A percentile compares a stretch with the other conserved stretches of the same genome.
Evolutionary conservation across 2,888 invertebrate genomes (phyloP).

Genomic region (Ophion ventricosus): DNA sequence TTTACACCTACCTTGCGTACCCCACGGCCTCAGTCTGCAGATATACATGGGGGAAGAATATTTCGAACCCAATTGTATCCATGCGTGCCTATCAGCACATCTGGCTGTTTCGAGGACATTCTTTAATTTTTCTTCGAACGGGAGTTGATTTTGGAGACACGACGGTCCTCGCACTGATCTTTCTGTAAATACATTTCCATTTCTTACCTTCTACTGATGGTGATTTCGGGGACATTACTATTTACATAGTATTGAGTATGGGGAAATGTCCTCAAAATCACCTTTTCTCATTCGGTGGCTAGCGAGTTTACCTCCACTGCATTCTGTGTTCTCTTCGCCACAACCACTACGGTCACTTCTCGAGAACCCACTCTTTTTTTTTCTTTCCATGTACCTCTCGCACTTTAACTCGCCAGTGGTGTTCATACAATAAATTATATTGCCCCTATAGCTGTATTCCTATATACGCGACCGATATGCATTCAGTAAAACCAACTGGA

Average conservation of each 20-base stretch:
- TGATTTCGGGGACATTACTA: no score
- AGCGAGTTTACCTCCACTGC: conserved; percentile 20
- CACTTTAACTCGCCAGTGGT: conserved; percentile 55
- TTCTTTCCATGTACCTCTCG: conserved; percentile 30
- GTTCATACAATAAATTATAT: conserved; percentile 56
- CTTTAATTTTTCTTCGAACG: not conserved
- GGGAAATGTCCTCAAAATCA: no score
- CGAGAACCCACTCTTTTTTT: conserved; percentile 24
- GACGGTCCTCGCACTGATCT: no score
- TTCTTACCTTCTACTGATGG: no score
- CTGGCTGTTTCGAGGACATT: not conserved
- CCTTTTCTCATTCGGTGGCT: not conserved
- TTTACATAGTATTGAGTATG: no score
- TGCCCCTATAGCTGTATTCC: conserved; percentile 9
- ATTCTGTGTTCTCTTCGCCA: conserved; percentile 28
- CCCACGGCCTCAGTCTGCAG: conserved; percentile 24
- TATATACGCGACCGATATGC: not conserved
- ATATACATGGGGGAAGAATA: not conserved
- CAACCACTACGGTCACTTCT: conserved; percentile 50
- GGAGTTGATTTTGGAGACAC: no score
- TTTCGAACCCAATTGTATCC: not conserved
- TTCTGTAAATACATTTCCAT: no score
- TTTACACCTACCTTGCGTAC: conserved; percentile 70
- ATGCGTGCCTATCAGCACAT: not conserved
- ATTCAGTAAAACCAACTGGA: conserved; percentile 39